These are phyloP conservation scores for Archivesica marissinica DNA, from an alignment of 1,140 invertebrate species.

Conservation along the genomic window DNA sequence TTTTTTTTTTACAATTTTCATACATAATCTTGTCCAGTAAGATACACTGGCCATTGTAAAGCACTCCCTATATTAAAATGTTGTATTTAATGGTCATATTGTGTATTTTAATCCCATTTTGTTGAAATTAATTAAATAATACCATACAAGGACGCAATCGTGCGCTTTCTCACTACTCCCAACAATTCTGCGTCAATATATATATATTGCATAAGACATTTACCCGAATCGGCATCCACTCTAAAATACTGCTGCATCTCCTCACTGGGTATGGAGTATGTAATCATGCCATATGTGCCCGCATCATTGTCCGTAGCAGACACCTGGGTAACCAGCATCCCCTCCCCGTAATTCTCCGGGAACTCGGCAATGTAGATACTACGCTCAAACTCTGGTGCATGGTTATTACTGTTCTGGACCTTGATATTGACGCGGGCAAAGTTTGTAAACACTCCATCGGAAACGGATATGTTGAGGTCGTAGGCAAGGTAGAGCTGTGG, in stretches of 20 bases:
- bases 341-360: slow-evolving; percentile 83
- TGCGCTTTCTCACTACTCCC: no score
- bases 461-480: slow-evolving; percentile 81
- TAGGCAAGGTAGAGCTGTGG: slow-evolving; percentile 86
- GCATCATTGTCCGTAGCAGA: slow-evolving; percentile 92
- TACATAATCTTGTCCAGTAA: no score
- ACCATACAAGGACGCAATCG: no score
- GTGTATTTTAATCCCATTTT: no score
- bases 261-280: slow-evolving; percentile 92
- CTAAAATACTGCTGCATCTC: slow-evolving; percentile 90
- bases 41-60: no score
- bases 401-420: slow-evolving; percentile 91
- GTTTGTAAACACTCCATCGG: slow-evolving; percentile 82
- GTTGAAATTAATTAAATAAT: no score
- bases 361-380: slow-evolving; percentile 88
- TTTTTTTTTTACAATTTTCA: no score
- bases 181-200: no score
- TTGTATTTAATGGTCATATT: no score
- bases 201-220: no score
- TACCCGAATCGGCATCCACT: slow-evolving; percentile 89
- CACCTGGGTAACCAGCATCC: slow-evolving; percentile 82
- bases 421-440: slow-evolving; percentile 86
- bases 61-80: no score
- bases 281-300: slow-evolving; percentile 90
- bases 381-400: slow-evolving; percentile 91